Percentiles rank a stretch among this genome's conserved stretches.
Conservation (phyloP, 30 jellyfish, hydroid and myxozoan species). For the Hydractinia symbiolongicarpus region DNA sequence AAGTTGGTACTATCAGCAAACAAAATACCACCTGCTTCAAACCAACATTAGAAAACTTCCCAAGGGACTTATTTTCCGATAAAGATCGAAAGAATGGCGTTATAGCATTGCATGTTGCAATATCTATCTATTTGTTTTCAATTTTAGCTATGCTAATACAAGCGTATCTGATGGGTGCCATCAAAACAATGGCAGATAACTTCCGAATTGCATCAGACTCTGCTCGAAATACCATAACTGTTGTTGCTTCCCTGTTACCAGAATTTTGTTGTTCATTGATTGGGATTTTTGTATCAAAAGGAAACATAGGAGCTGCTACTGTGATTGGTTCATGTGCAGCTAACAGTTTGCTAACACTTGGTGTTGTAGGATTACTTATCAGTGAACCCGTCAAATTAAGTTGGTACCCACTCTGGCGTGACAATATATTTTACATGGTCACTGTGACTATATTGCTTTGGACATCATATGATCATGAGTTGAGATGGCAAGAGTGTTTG, state of each 20-base stretch:
- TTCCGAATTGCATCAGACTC: constrained; percentile 24
- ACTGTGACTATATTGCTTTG: constrained; percentile 18
- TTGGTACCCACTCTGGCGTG: constrained; percentile 38
- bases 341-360: constrained; percentile 26
- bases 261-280: constrained; percentile 20
- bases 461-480: constrained; percentile 24
- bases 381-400: constrained; percentile 23
- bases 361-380: constrained; percentile 15
- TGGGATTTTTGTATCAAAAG: constrained; percentile 23
- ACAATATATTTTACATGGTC: constrained; percentile 18
- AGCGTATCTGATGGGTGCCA: constrained; percentile 26
- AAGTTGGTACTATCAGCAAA: no score
- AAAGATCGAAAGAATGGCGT: constrained; percentile 22
- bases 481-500: constrained; percentile 36
- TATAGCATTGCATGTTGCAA: constrained; percentile 9
- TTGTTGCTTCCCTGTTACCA: constrained; percentile 14
- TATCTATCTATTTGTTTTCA: constrained; percentile 19
- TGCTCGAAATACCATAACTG: constrained; percentile 24
- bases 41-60: constrained; percentile 30
- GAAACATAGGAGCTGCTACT: constrained; percentile 30
- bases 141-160: constrained; percentile 14
- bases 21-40: constrained; percentile 13
- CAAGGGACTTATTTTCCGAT: constrained; percentile 18
- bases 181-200: constrained; percentile 29
- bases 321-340: constrained; percentile 33